These are phyloP conservation scores for Panzeria rudis DNA, from an alignment of 2,888 invertebrate genomes.

Conservation along the genomic window DNA sequence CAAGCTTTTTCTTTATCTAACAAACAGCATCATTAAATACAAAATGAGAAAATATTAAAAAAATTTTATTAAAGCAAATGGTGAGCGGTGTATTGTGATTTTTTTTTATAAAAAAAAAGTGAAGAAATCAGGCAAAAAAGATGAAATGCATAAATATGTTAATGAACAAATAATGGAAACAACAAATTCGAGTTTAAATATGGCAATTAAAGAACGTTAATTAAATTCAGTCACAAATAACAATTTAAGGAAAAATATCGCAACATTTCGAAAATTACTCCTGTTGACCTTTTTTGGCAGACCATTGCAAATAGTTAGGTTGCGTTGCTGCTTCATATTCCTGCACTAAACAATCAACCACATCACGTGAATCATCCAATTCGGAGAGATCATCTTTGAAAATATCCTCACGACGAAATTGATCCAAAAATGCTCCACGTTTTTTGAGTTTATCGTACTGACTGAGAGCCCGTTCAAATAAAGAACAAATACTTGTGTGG, in stretches of 20 bases:
- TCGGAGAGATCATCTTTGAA: conserved; percentile 96
- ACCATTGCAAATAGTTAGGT: conserved; percentile 93
- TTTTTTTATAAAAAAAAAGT: background rate
- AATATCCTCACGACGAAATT: conserved; percentile 97
- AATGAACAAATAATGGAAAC: conserved; percentile 34
- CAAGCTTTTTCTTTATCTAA: background rate
- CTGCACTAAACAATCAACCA: conserved; percentile 95
- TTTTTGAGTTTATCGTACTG: conserved; percentile 98
- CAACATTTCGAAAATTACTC: conserved; percentile 45
- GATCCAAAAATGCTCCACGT: conserved; percentile 98
- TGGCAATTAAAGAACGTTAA: conserved; percentile 50
- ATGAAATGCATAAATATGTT: conserved; percentile 11
- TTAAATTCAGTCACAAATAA: conserved; percentile 39
- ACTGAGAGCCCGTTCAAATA: conserved; percentile 95
- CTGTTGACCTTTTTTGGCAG: conserved; percentile 75
- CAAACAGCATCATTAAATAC: background rate
- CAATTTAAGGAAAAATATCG: background rate
- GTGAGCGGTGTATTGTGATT: too few species aligned
- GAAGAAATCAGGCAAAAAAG: background rate
- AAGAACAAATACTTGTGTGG: conserved; percentile 97
- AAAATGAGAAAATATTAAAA: background rate
- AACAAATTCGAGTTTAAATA: conserved; percentile 55
- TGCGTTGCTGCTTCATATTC: conserved; percentile 98
- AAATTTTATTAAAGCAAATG: background rate
- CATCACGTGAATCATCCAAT: conserved; percentile 94